Conservation (phyloP, 2,797 vertebrate genomes). For the Florisuga fusca region DNA sequence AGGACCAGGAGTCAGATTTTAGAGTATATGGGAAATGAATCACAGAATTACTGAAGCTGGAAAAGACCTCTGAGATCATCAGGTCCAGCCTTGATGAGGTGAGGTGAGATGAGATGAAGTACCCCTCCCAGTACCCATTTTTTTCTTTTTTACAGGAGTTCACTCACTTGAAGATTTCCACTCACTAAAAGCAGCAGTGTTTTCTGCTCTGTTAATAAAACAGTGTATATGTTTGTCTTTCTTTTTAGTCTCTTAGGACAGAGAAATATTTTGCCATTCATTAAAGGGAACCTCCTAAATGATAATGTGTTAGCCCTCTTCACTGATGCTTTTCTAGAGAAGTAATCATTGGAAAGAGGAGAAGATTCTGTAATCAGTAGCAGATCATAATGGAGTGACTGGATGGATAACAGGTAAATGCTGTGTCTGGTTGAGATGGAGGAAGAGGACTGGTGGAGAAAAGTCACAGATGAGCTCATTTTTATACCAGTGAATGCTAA, state of each 20-base stretch:
- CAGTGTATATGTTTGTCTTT: not conserved
- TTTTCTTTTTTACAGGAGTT: not conserved
- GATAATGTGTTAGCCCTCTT: not conserved
- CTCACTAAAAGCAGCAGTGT: not conserved
- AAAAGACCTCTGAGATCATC: too few relatives aligned
- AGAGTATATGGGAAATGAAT: not conserved
- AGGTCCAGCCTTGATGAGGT: too few relatives aligned
- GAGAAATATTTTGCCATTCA: not conserved
- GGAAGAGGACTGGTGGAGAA: not conserved
- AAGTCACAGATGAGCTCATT: not conserved
- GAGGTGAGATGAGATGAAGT: not conserved
- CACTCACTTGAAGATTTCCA: not conserved
- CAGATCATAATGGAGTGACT: not conserved
- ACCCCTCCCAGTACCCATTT: not conserved
- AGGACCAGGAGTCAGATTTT: not conserved
- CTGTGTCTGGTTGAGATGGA: not conserved
- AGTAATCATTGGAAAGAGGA: not conserved
- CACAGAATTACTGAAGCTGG: too few relatives aligned
- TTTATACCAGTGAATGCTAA: not conserved
- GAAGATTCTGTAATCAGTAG: not conserved
- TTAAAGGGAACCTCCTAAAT: not conserved
- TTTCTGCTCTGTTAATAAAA: not conserved
- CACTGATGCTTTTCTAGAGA: not conserved
- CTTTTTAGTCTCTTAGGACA: not conserved
- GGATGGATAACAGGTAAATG: not conserved